Conservation (phyloP, 2,888 invertebrate species). For the Drosophila melanosoma region DNA sequence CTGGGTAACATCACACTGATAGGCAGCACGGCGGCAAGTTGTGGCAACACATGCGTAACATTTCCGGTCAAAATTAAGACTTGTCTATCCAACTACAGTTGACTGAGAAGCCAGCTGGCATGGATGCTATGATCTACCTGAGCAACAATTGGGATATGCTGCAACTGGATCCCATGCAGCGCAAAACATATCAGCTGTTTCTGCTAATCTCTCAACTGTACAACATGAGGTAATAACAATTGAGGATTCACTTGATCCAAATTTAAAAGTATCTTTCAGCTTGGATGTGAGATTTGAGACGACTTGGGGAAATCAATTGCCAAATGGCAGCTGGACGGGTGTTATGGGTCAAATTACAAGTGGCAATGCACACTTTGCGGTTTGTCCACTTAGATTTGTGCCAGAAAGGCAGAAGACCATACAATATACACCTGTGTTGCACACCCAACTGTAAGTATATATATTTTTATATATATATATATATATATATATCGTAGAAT, state of each 20-base stretch:
- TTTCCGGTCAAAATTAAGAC: not conserved
- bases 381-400: slow-evolving; percentile 79
- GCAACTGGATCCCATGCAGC: slow-evolving; percentile 81
- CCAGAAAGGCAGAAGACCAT: slow-evolving; percentile 56
- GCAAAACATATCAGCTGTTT: slow-evolving; percentile 79
- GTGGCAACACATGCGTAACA: not conserved
- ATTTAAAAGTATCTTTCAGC: slow-evolving; percentile 46
- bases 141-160: slow-evolving; percentile 56
- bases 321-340: slow-evolving; percentile 78
- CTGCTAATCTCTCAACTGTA: slow-evolving; percentile 64
- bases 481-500: no score
- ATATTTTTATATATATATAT: slow-evolving; percentile 29
- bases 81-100: slow-evolving; percentile 47
- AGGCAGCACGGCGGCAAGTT: slow-evolving; percentile 67
- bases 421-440: slow-evolving; percentile 70
- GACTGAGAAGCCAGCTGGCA: slow-evolving; percentile 63
- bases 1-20: slow-evolving; percentile 62
- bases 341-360: slow-evolving; percentile 69
- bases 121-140: slow-evolving; percentile 55
- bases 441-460: slow-evolving; percentile 77
- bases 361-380: slow-evolving; percentile 60
- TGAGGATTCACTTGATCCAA: not conserved
- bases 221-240: slow-evolving; percentile 70
- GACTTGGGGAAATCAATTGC: slow-evolving; percentile 70
- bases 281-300: slow-evolving; percentile 59